Percentiles rank a stretch among this genome's conserved stretches.
Conservation (phyloP, 2,113 vertebrate genomes). For the Coregonus clupeaformis region DNA sequence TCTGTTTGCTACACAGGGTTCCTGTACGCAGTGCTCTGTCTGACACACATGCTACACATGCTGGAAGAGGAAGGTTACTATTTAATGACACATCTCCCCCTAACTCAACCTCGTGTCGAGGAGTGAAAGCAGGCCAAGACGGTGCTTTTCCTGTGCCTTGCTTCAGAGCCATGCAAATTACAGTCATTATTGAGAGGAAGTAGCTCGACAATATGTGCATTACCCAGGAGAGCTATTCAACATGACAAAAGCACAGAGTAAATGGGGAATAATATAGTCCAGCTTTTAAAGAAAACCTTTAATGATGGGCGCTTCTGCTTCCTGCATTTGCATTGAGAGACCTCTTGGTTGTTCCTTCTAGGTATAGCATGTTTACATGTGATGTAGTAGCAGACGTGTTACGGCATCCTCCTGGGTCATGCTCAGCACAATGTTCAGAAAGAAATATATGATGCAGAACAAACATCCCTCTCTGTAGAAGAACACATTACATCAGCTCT, state of each 20-base stretch:
- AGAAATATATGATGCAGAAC: too few species aligned
- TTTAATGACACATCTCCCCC: conserved; percentile 26
- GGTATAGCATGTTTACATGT: background rate
- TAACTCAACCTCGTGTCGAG: background rate
- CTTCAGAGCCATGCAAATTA: conserved; percentile 16
- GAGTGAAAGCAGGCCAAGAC: background rate
- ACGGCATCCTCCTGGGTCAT: too few species aligned
- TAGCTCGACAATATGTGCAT: too few species aligned
- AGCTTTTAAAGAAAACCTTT: background rate
- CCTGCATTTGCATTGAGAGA: background rate
- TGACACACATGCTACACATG: background rate
- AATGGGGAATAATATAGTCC: background rate
- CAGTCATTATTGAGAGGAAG: conserved; percentile 26
- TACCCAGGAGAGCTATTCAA: background rate
- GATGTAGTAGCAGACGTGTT: too few species aligned
- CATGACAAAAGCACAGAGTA: background rate
- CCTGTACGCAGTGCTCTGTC: background rate
- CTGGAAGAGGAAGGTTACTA: background rate
- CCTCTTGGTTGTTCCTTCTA: background rate
- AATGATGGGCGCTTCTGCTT: background rate
- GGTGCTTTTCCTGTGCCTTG: background rate
- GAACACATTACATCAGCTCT: too few species aligned
- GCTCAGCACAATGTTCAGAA: too few species aligned
- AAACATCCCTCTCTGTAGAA: too few species aligned
- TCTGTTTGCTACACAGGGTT: background rate